Base-by-base conservation (phyloP, 2,113 vertebrate species). In the Lagopus leucura region DNA sequence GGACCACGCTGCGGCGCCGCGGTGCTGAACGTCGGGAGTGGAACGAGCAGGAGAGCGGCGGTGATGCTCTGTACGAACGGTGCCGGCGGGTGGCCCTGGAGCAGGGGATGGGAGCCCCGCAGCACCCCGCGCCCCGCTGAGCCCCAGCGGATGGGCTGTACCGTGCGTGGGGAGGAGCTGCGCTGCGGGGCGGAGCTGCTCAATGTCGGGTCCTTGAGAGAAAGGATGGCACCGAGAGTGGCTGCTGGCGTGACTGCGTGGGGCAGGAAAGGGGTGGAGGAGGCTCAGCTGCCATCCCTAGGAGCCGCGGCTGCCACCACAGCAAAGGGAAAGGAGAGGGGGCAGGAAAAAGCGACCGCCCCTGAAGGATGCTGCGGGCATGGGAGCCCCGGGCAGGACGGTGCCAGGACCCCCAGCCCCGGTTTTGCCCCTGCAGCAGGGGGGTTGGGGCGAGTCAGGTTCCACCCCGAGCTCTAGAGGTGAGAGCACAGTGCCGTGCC, bases 81-180 rank as follows among this genome's bases (percentile, higher is more conserved):
- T 97, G 97, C 54, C 64, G 95, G 47, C 54, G 3, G 70, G 64
- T 95, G 69, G 89, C 48, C 11, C 2, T 54, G 73, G 58, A 69
- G 18, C 65, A 79, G 54, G 11, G 13, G 1, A 14, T 1, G 7
- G 65, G 9, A 19, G 10, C 71, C 47, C 6, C 2, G 77, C 75
- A 3, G 12, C n/a, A 8, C 1, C 2, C 0, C 0, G 24, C 27
- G 10, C 84, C 65, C 30, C 3, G 0, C 8, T 90, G 74, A 96
- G 25, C 32, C 24, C 0, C 4, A 54, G 43, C 27, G 74, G 32
- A 0, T 0, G 36, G 36, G 61, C 61, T 27, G 52, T 27, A 57
- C 28, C 52, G 60, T 4, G 2, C 4, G 1, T 18, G 12, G 18
- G 28, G 52, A 85, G 21, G 75, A 70, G 38, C 45, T 77, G 27